Base-by-base conservation (phyloP, 2,888 invertebrate genomes). In the Oxycera nigricornis region DNA sequence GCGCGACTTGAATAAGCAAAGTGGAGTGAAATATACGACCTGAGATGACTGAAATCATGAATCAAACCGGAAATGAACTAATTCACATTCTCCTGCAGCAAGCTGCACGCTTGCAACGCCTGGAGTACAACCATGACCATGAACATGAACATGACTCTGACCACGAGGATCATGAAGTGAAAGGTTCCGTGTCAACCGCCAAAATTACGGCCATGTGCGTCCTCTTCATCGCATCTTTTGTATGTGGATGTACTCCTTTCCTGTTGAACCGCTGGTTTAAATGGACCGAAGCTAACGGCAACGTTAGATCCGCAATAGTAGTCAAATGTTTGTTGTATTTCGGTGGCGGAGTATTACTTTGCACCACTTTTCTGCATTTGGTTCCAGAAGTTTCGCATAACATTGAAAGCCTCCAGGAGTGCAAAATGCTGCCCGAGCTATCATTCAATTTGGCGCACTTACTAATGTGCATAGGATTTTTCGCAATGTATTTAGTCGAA, bases 261-360 rank as follows among this genome's bases (percentile, higher is more conserved):
- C 85, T 91, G 79, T 83, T 95, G 74, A 89, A 91, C 46, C 89
- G 86, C 79, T 89, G 88, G 82, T 88, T 92, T 78, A 88, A 87
- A 78, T 82, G 81, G 77, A 74, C 73, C 11, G 77, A 81, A 41
- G 80, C 78, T 35, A 80, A 82, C 35, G 78, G 81, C 17, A 81
- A 81, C 75, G 80, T 83, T 9, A 81, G 83, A n/a, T 80, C 82
- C 0, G 83, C 83, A 7, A 81, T 78, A 14, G 79, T 88, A 22
- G 89, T 91, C 30, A 87, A 89, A 80, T 85, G 91, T 20, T 83
- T 93, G 26, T 86, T 94, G 24, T 91, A 92, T n/a, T 91, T 94
- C 78, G 94, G 94, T 17, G 94, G 94, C n/a, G 94, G 94, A 9
- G 94, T 94, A 0, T 86, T 95, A 20, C 85, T 95, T 46, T 91